Evolutionary conservation across 2,113 vertebrate genomes (phyloP), one percentile per base, ranked within the genome.

Genomic region (Embiotoca jacksoni): DNA sequence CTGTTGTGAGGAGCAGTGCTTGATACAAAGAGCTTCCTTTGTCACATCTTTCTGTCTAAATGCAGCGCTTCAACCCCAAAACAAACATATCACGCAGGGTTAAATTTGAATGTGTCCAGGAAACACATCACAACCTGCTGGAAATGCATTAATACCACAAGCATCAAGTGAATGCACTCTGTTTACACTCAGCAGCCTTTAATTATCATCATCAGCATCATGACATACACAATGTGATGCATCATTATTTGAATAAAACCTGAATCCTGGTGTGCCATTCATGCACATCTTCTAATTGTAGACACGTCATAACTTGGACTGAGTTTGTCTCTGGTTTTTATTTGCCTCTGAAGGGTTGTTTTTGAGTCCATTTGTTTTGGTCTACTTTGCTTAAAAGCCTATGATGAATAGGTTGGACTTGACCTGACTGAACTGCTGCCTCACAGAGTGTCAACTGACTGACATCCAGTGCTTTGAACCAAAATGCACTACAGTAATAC

Each of bases 51-150:
- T 75, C 53, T 8, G 47, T 69, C 70, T 70, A 62, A 89, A 88
- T 67, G 72, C 52, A 54, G 52, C 0, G 36, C n/a, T 69, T 72
- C 44, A 58, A 14, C 49, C 31, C 37, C 35, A 71, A 87, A 90
- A 88, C 87, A 90, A 85, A 93, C 85, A 85, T 9, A 66, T 86
- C 72, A 83, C 41, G 49, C 64, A 65, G 72, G 58, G 80, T 83
- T 81, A 74, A 91, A 87, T 91, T 68, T 86, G 33, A 78, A 85
- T 39, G 81, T 87, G 70, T 90, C 72, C 37, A 76, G 60, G 75
- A 75, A 78, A 67, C 59, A 66, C 33, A 74, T 78, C 60, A 44
- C 32, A 30, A 36, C 60, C 73, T 66, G 83, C 72, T 74, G 61
- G 30, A 65, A 72, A 90, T 64, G 73, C 83, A 80, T 91, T 87